phyloP scores from a whole-genome alignment of 2,113 vertebrate species.

The Cynocephalus volans region DNA sequence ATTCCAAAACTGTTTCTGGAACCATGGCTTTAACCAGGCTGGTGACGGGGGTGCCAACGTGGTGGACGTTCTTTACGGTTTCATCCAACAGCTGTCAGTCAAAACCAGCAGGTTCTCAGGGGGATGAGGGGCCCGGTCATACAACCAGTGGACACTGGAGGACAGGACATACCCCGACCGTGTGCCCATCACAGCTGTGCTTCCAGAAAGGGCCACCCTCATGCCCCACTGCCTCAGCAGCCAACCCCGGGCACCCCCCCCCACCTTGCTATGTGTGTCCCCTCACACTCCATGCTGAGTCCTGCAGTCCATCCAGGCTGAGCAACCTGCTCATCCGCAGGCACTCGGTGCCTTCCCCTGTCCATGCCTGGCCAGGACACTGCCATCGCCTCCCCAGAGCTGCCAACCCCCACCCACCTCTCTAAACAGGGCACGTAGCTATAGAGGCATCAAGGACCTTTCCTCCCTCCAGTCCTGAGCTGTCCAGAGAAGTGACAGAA shows the following conservation, averaged over 20 bases:
- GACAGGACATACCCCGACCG: no score
- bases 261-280: neutral
- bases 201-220: neutral
- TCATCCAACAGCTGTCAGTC: constrained; percentile 77
- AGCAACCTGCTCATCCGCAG: neutral
- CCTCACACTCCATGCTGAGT: neutral
- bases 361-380: neutral
- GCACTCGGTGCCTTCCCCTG: neutral
- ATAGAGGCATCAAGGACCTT: neutral
- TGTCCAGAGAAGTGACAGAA: neutral
- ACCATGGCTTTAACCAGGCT: constrained; percentile 76
- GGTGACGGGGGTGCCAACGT: neutral
- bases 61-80: neutral
- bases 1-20: constrained; percentile 73
- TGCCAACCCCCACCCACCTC: neutral
- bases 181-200: neutral
- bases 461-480: neutral
- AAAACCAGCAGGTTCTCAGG: neutral
- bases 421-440: neutral
- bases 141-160: neutral
- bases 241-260: no score
- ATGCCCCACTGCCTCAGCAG: no score
- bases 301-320: neutral
- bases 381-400: neutral
- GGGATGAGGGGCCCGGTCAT: no score